Conservation (phyloP, 2,797 vertebrate species). For the Discoglossus pictus region DNA sequence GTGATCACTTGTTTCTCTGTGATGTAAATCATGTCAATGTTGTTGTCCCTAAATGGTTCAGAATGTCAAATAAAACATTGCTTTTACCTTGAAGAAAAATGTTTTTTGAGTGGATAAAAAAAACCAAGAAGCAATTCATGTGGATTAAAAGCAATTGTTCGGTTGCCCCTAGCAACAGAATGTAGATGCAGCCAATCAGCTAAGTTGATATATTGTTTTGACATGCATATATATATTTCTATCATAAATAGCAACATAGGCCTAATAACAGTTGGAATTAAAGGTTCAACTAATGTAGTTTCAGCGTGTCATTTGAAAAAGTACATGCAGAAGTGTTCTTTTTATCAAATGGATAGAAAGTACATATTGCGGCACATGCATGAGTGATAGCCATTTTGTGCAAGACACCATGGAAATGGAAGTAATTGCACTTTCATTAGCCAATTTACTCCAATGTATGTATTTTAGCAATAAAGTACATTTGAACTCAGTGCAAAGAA, state of each 20-base stretch:
- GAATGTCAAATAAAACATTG: slow-evolving; percentile 28
- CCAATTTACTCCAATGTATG: slow-evolving; percentile 16
- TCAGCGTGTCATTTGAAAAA: slow-evolving; percentile 73
- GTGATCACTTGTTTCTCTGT: slow-evolving; percentile 10
- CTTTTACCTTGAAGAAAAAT: slow-evolving; percentile 54
- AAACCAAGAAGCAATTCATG: slow-evolving; percentile 69
- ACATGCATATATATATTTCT: slow-evolving; percentile 71
- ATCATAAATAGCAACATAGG: slow-evolving; percentile 83
- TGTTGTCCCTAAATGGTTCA: slow-evolving; percentile 22
- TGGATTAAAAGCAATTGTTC: slow-evolving; percentile 83
- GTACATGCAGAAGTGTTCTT: slow-evolving; percentile 69
- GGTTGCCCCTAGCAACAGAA: slow-evolving; percentile 76
- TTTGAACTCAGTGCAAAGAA: neutral
- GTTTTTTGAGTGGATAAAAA: slow-evolving; percentile 54
- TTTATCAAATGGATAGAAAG: slow-evolving; percentile 70
- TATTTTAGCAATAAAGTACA: slow-evolving; percentile 18
- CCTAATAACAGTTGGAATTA: slow-evolving; percentile 78
- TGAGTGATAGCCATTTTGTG: slow-evolving; percentile 69
- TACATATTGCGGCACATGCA: slow-evolving; percentile 69
- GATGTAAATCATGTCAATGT: slow-evolving; percentile 5
- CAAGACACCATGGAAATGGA: slow-evolving; percentile 68
- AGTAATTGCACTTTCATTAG: slow-evolving; percentile 69
- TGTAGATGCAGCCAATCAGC: slow-evolving; percentile 74
- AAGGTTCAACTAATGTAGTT: slow-evolving; percentile 74
- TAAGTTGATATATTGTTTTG: slow-evolving; percentile 78